phyloP scores from a whole-genome alignment of 2,797 vertebrate genomes.

The Urosaurus nigricauda region DNA sequence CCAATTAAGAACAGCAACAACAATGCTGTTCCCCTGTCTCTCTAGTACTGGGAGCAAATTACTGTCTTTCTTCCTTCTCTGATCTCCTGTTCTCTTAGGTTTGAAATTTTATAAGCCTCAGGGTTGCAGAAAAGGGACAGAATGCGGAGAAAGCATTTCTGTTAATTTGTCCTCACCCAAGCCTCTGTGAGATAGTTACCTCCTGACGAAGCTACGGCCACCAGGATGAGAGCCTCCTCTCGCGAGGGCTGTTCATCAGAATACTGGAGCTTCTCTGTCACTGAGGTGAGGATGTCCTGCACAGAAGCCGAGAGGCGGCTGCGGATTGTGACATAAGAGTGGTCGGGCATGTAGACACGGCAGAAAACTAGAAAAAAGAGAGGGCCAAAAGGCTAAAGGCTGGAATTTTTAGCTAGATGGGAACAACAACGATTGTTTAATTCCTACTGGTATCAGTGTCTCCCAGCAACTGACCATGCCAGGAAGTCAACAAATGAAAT shows the following conservation, averaged over 20 bases:
- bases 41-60: background rate
- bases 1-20: background rate
- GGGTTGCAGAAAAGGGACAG: background rate
- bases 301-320: constrained; percentile 95
- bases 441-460: background rate
- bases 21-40: background rate
- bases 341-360: constrained; percentile 95
- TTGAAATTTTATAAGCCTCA: background rate
- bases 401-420: background rate
- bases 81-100: background rate
- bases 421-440: background rate
- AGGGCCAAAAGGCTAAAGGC: background rate
- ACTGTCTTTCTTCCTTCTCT: background rate
- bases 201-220: constrained; percentile 92
- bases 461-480: background rate
- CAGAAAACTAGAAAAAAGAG: constrained; percentile 89
- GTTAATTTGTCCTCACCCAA: rapidly evolving
- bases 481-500: background rate
- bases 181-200: constrained; percentile 72
- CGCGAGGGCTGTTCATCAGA: constrained; percentile 90
- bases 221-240: constrained; percentile 90
- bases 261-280: constrained; percentile 95
- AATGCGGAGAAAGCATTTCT: background rate
- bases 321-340: constrained; percentile 96
- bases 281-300: constrained; percentile 93